Evolutionary conservation across 2,113 vertebrate species (phyloP), one percentile per base, ranked within the genome.

Genomic region (Coracopsis vasa): DNA sequence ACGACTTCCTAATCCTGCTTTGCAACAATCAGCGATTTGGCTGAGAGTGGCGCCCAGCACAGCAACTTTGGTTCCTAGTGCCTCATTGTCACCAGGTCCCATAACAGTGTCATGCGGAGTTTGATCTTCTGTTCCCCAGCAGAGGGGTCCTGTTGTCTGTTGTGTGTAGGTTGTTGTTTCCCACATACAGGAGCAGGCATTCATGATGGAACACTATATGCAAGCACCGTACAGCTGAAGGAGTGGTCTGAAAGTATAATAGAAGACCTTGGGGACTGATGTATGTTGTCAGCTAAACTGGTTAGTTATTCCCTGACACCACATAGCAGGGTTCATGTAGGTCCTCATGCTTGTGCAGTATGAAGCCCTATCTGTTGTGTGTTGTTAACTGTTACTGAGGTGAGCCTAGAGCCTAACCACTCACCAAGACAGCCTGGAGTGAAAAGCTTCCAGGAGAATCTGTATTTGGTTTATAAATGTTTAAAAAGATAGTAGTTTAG

Each of bases 161-260:
- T 16, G 69, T 87, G 64, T 88, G 77, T 80, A 50, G 67, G 86
- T 85, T 69, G 78, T 86, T 95, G 60, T 86, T 94, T 44, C 87
- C 50, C 51, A 28, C 33, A 8, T 7, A 71, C 48, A 87, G 85
- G 51, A 58, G 53, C 44, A 31, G 39, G 47, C 51, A 9, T 96
- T 88, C 80, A 24, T 35, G 33, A 39, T 35, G 48, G 42, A 44
- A 23, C 1, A 1, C 85, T 67, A 1, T 48, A 18, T 35, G 51
- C 65, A 31, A 54, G 60, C 71, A 64, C 1, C 1, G 24, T 37
- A 23, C 75, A 69, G 50, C 87, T 65, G 95, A 89, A 87, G 64
- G 45, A 75, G 29, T 4, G 5, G 64, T 61, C 77, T 83, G 67
- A 33, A 66, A 92, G 31, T 77, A 24, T 48, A 84, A 6, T 41